A percentile compares a stretch with the other conserved stretches of the same genome.
Conservation (phyloP, 2,113 vertebrate species). For the Physeter macrocephalus region DNA sequence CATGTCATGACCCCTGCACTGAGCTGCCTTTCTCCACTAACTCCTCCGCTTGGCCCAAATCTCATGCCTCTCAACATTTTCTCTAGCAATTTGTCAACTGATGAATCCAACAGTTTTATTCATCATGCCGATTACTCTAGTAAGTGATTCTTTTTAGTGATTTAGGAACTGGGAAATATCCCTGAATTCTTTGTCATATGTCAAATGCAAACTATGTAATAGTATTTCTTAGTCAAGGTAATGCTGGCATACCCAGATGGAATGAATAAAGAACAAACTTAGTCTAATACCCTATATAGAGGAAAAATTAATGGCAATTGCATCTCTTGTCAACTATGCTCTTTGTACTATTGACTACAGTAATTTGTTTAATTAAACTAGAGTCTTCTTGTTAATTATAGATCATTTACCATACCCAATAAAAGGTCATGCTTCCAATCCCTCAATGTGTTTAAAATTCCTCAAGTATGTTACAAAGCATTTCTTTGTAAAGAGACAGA, state of each 20-base stretch:
- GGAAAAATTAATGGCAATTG: constrained; percentile 15
- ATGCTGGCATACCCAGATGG: not conserved
- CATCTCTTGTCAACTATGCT: not conserved
- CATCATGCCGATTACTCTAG: not conserved
- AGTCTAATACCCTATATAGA: not conserved
- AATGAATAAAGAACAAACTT: not conserved
- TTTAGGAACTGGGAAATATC: not conserved
- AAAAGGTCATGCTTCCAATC: not conserved
- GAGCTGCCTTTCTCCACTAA: not conserved
- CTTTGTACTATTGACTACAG: not conserved
- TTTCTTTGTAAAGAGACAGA: constrained; percentile 24
- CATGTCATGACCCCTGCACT: not conserved
- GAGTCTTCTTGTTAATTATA: constrained; percentile 44
- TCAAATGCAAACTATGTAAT: not conserved
- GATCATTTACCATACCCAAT: constrained; percentile 10
- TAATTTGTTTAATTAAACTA: constrained; percentile 54
- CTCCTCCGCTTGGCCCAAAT: not conserved
- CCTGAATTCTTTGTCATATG: not conserved
- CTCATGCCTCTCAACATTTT: not conserved
- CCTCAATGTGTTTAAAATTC: not conserved
- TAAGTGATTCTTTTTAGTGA: not conserved
- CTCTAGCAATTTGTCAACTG: not conserved
- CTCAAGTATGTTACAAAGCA: not conserved
- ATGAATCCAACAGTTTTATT: not conserved
- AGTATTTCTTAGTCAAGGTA: constrained; percentile 17